Conservation (phyloP, 2,113 vertebrate genomes). For the Catagonus wagneri region DNA sequence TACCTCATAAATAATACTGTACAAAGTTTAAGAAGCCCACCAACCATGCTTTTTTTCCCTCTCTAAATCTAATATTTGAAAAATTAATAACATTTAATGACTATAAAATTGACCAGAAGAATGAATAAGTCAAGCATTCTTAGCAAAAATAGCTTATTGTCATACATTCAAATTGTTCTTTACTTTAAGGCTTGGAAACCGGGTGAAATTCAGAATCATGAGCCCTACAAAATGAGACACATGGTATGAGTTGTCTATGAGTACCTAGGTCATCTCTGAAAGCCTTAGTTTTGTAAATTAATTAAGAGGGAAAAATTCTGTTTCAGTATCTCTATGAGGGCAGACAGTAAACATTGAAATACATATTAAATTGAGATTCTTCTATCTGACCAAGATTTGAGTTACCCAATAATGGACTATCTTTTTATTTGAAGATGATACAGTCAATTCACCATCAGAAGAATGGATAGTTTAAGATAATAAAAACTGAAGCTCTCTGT, state of each 20-base stretch:
- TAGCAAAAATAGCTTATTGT: conserved; percentile 47
- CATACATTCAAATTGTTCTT: conserved; percentile 22
- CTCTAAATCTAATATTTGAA: conserved; percentile 35
- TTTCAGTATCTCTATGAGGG: conserved; percentile 27
- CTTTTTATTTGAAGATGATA: conserved; percentile 35
- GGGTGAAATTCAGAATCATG: not conserved
- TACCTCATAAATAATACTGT: not conserved
- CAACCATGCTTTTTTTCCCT: not conserved
- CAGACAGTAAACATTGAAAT: conserved; percentile 54
- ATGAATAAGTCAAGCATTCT: conserved; percentile 21
- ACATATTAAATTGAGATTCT: not conserved
- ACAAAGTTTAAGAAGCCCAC: not conserved
- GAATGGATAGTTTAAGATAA: conserved; percentile 31
- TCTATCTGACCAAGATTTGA: conserved; percentile 22
- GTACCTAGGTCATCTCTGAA: not conserved
- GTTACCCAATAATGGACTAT: not conserved
- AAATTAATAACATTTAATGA: conserved; percentile 44
- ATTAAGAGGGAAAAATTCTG: conserved; percentile 19
- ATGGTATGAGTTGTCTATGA: not conserved
- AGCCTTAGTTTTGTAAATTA: conserved; percentile 49
- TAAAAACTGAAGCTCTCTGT: not conserved
- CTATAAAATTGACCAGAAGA: not conserved
- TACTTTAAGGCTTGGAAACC: conserved; percentile 41
- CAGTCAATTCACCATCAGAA: not conserved
- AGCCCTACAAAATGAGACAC: conserved; percentile 1